Base-by-base conservation (phyloP, 2,113 vertebrate genomes). In the Bufo bufo region DNA sequence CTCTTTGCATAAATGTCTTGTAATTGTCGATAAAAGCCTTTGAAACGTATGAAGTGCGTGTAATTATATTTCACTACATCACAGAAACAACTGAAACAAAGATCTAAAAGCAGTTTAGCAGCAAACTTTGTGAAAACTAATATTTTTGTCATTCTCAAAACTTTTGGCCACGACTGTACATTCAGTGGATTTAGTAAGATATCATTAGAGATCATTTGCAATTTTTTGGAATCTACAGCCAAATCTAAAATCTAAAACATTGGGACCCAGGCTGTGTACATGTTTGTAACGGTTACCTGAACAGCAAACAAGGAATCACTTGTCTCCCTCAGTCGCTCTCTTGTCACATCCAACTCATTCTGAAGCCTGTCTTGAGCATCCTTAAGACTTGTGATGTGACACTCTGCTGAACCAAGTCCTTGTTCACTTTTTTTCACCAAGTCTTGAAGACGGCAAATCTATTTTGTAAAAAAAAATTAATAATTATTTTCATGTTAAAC, bases 291-390 rank as follows among this genome's bases (percentile, higher is more conserved):
- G 84, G 78, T 94, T 93, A 99, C 98, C 97, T 99, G 97, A 91
- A 96, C 93, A 50, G 96, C 95, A 12, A 96, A 95, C 19, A 99
- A 93, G n/a, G 97, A 95, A 93, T 98, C 97, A 90, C 96, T 97
- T 90, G 97, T 97, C 91, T 99, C 97, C 88, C 97, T 94, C 81
- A 99, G 94, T 59, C 96, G 95, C 89, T 93, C 95, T 92, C 96
- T 95, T 6, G 97, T 97, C 83, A 96, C 92, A n/a, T 99, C 97
- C 23, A 99, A 93, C 88, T 99, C 98, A 85, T 97, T 96, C 85
- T 98, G 96, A 85, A 99, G 96, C 90, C 97, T 97, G 93, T 97
- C 96, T 92, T 98, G 97, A 49, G 97, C 96, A 90, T 98, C 96
- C 88, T 98, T 97, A 91, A 99, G 95, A 49, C 92, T 96, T 85